phyloP scores from a whole-genome alignment of 2,888 invertebrate genomes.

The Rhagophthalmus giganteus region DNA sequence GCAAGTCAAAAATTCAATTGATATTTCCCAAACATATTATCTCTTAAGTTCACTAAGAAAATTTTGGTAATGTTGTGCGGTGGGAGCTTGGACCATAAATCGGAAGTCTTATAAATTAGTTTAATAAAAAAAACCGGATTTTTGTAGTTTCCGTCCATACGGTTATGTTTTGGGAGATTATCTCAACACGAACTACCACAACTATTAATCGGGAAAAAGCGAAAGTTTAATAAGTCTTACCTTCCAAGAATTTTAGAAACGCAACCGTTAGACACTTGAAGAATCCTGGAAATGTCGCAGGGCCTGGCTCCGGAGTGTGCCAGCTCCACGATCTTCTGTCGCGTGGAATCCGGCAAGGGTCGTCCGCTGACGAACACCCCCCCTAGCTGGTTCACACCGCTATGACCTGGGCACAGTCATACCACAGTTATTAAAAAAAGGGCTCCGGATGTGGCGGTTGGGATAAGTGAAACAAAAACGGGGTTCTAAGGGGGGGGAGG shows the following conservation, averaged over 20 bases:
- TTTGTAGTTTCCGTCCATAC: too few species aligned
- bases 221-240: constrained; percentile 56
- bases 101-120: too few species aligned
- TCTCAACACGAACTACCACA: too few species aligned
- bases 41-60: too few species aligned
- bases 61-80: too few species aligned
- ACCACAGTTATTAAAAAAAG: constrained; percentile 50
- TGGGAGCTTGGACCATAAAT: too few species aligned
- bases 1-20: too few species aligned
- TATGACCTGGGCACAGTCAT: constrained; percentile 82
- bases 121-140: too few species aligned
- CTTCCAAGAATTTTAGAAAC: constrained; percentile 98
- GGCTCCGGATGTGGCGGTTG: not conserved
- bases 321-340: constrained; percentile 98
- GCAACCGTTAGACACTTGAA: constrained; percentile 99
- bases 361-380: constrained; percentile 99
- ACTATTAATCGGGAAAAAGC: not conserved
- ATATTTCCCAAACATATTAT: too few species aligned
- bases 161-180: too few species aligned
- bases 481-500: not conserved
- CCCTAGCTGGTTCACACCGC: constrained; percentile 99
- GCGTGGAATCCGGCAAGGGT: constrained; percentile 95
- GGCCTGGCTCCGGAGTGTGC: constrained; percentile 97
- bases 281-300: constrained; percentile 97
- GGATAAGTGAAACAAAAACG: not conserved